Evolutionary conservation across 1,140 invertebrate genomes (phyloP).

Genomic region (Plodia interpunctella): DNA sequence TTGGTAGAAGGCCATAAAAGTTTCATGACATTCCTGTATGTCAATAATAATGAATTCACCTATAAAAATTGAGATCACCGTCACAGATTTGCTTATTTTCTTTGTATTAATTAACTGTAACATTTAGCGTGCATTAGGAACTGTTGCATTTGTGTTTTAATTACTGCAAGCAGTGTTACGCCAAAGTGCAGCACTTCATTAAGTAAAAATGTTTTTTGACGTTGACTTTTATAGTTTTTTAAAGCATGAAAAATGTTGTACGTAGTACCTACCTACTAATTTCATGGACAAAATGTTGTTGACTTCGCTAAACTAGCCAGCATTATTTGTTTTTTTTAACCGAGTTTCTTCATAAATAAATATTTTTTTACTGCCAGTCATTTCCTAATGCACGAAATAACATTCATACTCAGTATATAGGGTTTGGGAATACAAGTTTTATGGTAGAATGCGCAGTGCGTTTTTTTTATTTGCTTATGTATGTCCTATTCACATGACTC

Average conservation of each 20-base stretch:
- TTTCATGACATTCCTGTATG: slow-evolving; percentile 26
- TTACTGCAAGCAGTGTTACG: too few species aligned
- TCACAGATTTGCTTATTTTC: not conserved
- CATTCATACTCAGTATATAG: not conserved
- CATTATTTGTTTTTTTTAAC: not conserved
- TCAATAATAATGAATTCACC: not conserved
- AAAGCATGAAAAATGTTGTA: too few species aligned
- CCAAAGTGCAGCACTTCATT: too few species aligned
- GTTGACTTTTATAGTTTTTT: too few species aligned
- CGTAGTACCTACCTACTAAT: too few species aligned
- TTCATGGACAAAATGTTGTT: too few species aligned
- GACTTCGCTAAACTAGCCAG: too few species aligned
- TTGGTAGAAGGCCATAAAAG: not conserved
- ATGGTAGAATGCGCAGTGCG: not conserved
- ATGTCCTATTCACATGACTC: slow-evolving; percentile 52
- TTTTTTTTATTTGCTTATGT: slow-evolving; percentile 7
- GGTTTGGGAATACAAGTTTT: not conserved
- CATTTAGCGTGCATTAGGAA: slow-evolving; percentile 3
- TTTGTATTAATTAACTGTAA: not conserved
- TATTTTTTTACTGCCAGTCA: not conserved
- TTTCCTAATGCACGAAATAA: slow-evolving; percentile 8
- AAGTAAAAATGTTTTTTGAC: too few species aligned
- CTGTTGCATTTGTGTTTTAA: not conserved
- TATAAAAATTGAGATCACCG: not conserved
- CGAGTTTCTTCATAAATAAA: not conserved